Evolutionary conservation across 2,888 invertebrate species (phyloP).

Genomic region (Lasioglossum lativentre): DNA sequence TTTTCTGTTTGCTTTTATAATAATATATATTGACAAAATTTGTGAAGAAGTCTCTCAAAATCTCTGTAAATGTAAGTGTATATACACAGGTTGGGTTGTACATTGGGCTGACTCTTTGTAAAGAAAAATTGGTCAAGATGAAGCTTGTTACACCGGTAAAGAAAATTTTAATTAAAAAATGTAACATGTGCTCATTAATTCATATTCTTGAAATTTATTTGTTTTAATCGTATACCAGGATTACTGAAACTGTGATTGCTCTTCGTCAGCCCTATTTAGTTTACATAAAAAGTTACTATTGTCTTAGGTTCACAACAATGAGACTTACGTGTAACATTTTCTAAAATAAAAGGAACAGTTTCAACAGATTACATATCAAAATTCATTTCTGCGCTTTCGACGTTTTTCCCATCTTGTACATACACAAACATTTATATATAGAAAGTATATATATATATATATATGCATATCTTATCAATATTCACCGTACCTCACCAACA

Average conservation of each 20-base stretch:
- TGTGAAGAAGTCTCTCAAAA: background rate
- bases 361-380: background rate
- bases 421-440: conserved; percentile 61
- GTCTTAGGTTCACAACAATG: background rate
- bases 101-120: background rate
- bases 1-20: background rate
- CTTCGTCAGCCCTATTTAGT: background rate
- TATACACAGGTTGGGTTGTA: conserved; percentile 3
- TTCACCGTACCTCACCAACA: conserved; percentile 71
- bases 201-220: background rate
- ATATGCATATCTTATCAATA: conserved; percentile 64
- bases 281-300: background rate
- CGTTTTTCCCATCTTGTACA: conserved; percentile 2
- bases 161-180: background rate
- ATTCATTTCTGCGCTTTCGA: background rate
- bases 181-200: background rate
- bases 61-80: conserved; percentile 21
- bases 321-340: background rate
- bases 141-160: background rate
- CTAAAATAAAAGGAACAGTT: background rate
- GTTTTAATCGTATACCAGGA: background rate
- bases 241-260: background rate
- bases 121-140: background rate
- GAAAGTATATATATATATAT: conserved; percentile 52
- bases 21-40: background rate